These are phyloP conservation scores for Sylvietta virens DNA, from an alignment of 2,113 vertebrate genomes.

Conservation along the genomic window DNA sequence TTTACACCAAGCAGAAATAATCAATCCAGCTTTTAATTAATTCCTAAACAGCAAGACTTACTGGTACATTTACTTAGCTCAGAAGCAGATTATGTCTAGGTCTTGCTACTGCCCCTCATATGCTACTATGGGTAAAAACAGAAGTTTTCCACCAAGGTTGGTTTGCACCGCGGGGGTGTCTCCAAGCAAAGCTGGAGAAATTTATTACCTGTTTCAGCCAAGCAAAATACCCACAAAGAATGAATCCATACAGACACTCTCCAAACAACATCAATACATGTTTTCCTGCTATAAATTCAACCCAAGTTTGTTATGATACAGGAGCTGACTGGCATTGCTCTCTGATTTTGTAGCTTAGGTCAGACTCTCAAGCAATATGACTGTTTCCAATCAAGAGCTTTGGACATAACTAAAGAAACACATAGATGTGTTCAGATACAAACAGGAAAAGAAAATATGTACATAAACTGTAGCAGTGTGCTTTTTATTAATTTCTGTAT, in stretches of 20 bases:
- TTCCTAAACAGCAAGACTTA: background rate
- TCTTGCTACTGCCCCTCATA: background rate
- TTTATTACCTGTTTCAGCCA: background rate
- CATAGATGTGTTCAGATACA: background rate
- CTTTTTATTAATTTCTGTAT: no score
- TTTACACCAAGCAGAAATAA: background rate
- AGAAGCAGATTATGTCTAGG: background rate
- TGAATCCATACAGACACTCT: background rate
- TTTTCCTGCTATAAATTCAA: background rate
- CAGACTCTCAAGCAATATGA: background rate
- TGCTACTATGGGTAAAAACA: background rate
- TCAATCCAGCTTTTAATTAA: constrained; percentile 10
- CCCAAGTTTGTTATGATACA: background rate
- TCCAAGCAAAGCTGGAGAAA: background rate
- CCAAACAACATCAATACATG: background rate
- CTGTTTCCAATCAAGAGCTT: background rate
- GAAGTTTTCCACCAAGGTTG: background rate
- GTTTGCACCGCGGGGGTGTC: background rate
- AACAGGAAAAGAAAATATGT: background rate
- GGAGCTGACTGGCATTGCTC: background rate
- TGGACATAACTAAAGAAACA: background rate
- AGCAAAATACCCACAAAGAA: background rate
- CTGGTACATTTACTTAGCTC: background rate
- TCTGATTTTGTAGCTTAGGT: background rate
- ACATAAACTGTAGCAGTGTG: no score